Evolutionary conservation across 1,140 invertebrate genomes (phyloP).

Genomic region (Littorina saxatilis): DNA sequence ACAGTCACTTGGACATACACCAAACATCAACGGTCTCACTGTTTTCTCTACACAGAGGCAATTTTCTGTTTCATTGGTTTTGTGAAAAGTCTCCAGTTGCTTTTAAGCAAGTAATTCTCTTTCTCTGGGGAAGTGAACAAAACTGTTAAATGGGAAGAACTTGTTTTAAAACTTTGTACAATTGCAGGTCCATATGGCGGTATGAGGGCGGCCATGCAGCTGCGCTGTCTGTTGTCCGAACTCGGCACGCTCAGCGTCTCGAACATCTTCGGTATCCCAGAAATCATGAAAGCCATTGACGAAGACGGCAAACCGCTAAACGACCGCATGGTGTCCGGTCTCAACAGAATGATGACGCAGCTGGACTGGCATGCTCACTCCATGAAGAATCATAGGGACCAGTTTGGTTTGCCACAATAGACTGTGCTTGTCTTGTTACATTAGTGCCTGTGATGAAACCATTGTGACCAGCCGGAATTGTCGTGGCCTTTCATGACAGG

Average conservation of each 20-base stretch:
- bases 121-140: too few species aligned
- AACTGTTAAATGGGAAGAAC: neutral
- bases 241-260: conserved; percentile 76
- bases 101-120: neutral
- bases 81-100: neutral
- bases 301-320: conserved; percentile 69
- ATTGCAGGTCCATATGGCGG: conserved; percentile 76
- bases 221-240: conserved; percentile 75
- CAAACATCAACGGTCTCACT: too few species aligned
- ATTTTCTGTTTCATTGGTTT: conserved; percentile 1
- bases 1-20: too few species aligned
- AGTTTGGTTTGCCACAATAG: too few species aligned
- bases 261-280: conserved; percentile 73
- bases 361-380: conserved; percentile 75
- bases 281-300: conserved; percentile 71
- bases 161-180: too few species aligned
- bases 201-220: conserved; percentile 74
- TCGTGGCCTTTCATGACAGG: too few species aligned
- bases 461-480: too few species aligned
- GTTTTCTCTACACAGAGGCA: too few species aligned
- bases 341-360: conserved; percentile 69
- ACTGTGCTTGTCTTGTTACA: too few species aligned
- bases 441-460: too few species aligned
- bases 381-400: conserved; percentile 73
- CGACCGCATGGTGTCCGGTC: conserved; percentile 64